These are phyloP conservation scores for Nannobrachium achirus DNA, from an alignment of 2,113 vertebrate species.

Conservation along the genomic window DNA sequence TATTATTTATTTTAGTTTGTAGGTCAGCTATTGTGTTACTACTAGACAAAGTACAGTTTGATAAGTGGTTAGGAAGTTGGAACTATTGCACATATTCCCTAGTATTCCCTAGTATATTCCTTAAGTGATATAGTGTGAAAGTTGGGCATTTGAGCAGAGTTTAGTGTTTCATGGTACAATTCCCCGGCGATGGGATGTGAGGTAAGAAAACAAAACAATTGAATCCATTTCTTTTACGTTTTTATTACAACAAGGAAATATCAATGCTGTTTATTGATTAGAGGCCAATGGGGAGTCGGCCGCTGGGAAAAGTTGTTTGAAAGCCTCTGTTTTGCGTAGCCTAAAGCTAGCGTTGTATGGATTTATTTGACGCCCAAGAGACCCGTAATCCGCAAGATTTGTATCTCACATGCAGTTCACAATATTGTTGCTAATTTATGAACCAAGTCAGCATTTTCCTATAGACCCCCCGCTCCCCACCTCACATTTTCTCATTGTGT, in stretches of 20 bases:
- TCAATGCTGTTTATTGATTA: slow-evolving; percentile 39
- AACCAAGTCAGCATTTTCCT: slow-evolving; percentile 1
- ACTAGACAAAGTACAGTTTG: too few relatives aligned
- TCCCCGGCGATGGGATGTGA: slow-evolving; percentile 11
- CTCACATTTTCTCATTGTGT: not conserved
- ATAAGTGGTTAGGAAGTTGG: too few relatives aligned
- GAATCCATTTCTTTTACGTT: slow-evolving; percentile 18
- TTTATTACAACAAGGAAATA: not conserved
- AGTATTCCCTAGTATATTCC: too few relatives aligned
- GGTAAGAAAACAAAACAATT: slow-evolving; percentile 37
- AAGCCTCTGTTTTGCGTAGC: not conserved
- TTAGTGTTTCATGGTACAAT: not conserved
- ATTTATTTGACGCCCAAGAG: slow-evolving; percentile 8
- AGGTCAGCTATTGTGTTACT: too few relatives aligned
- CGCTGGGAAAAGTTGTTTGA: not conserved
- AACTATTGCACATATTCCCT: too few relatives aligned
- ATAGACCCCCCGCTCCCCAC: not conserved
- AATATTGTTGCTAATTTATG: not conserved
- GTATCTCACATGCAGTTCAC: not conserved
- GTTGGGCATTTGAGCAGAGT: not conserved
- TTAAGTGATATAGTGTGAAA: too few relatives aligned
- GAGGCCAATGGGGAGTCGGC: slow-evolving; percentile 16
- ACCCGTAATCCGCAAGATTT: not conserved
- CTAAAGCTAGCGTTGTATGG: slow-evolving; percentile 19
- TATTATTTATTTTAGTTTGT: too few relatives aligned